Percentiles rank a stretch among this genome's conserved stretches.
phyloP scores from a whole-genome alignment of 2,113 vertebrate genomes.

The Phoenicopterus ruber region DNA sequence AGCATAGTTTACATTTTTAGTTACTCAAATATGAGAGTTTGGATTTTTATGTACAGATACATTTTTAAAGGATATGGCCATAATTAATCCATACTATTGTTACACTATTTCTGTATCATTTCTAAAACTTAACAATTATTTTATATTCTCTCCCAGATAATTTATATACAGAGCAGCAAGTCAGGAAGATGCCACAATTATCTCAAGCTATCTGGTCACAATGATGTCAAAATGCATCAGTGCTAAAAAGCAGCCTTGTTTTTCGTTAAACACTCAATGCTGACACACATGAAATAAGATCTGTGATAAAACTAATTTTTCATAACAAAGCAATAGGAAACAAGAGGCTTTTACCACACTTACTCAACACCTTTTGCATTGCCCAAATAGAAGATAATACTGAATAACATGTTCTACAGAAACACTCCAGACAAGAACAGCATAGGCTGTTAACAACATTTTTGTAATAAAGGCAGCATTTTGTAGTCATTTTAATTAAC shows the following conservation, averaged over 20 bases:
- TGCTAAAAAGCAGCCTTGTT: background rate
- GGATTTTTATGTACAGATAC: background rate
- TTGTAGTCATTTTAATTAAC: background rate
- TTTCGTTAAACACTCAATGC: background rate
- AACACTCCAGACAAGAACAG: background rate
- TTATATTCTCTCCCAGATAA: background rate
- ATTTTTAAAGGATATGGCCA: background rate
- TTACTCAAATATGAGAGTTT: background rate
- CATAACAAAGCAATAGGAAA: background rate
- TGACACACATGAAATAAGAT: background rate
- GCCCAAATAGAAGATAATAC: background rate
- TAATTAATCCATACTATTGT: background rate
- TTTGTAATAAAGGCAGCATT: background rate
- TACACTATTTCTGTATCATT: background rate
- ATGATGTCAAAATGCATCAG: background rate
- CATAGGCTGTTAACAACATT: background rate
- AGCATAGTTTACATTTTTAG: background rate
- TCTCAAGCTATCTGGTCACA: background rate
- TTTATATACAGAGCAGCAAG: background rate
- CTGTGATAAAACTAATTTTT: background rate
- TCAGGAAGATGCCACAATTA: background rate
- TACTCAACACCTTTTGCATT: background rate
- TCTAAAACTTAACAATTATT: background rate
- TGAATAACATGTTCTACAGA: background rate
- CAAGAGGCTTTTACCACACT: background rate